These are phyloP conservation scores for Drosophila tropicalis DNA, from an alignment of 1,140 invertebrate species.

Conservation along the genomic window DNA sequence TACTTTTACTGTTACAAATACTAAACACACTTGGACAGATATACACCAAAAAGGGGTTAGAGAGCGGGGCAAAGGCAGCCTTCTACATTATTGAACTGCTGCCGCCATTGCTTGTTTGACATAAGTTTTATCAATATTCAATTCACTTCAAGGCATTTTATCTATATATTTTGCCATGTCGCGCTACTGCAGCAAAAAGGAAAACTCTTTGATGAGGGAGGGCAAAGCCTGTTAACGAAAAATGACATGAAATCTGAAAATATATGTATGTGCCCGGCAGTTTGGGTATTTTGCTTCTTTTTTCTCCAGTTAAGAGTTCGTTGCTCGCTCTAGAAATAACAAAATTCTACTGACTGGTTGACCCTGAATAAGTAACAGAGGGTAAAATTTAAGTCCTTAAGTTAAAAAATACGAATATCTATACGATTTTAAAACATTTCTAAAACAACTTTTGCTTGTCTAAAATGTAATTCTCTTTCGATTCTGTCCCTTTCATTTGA, in stretches of 20 bases:
- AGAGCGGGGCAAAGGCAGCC: background rate
- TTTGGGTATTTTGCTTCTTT: background rate
- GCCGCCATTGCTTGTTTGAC: constrained; percentile 20
- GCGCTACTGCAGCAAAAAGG: constrained; percentile 57
- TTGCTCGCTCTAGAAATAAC: constrained; percentile 2
- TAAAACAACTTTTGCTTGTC: too few relatives aligned
- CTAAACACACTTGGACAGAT: background rate
- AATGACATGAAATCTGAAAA: constrained; percentile 5
- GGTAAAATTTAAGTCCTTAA: too few relatives aligned
- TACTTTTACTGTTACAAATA: constrained; percentile 46
- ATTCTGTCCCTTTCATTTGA: too few relatives aligned
- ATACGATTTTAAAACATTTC: too few relatives aligned
- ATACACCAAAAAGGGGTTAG: background rate
- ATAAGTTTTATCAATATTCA: constrained; percentile 81
- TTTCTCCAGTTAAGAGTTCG: background rate
- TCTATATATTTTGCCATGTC: constrained; percentile 65
- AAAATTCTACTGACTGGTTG: background rate
- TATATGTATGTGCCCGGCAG: constrained; percentile 20
- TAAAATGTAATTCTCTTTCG: too few relatives aligned
- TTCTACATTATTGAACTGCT: constrained; percentile 50
- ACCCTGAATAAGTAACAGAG: background rate
- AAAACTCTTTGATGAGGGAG: constrained; percentile 25
- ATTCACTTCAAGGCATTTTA: constrained; percentile 71
- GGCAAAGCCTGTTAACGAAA: background rate
- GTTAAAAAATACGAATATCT: too few relatives aligned